phyloP scores from a whole-genome alignment of 2,888 invertebrate species.

The Pandemis corylana region DNA sequence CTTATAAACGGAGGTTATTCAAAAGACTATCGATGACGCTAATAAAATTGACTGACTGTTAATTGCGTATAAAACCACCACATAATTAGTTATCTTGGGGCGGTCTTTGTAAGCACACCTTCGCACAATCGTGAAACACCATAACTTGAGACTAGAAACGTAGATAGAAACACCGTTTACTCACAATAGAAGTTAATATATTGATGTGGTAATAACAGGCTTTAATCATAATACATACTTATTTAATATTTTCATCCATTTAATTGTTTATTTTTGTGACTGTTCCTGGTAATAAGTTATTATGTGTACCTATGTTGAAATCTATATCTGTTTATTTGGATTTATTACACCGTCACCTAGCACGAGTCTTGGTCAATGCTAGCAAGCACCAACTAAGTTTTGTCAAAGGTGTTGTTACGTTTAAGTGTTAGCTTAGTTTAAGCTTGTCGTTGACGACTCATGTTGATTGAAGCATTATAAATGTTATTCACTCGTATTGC shows the following conservation, averaged over 20 bases:
- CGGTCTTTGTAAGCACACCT: slow-evolving; percentile 55
- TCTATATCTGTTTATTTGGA: slow-evolving; percentile 35
- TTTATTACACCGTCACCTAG: slow-evolving; percentile 20
- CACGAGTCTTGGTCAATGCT: slow-evolving; percentile 15
- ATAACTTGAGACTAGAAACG: slow-evolving; percentile 50
- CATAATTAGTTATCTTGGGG: slow-evolving; percentile 52
- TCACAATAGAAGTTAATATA: slow-evolving; percentile 43
- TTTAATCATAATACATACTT: slow-evolving; percentile 15
- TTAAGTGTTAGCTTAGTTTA: neutral
- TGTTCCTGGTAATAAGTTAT: slow-evolving; percentile 22
- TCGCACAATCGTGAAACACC: slow-evolving; percentile 59
- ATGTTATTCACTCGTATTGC: slow-evolving; percentile 67
- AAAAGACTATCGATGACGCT: slow-evolving; percentile 43
- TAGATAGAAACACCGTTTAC: slow-evolving; percentile 52
- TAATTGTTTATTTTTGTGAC: slow-evolving; percentile 29
- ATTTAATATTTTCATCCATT: slow-evolving; percentile 17
- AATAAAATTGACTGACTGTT: slow-evolving; percentile 51
- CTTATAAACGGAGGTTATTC: slow-evolving; percentile 4
- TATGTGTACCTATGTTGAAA: slow-evolving; percentile 30
- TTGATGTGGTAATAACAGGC: slow-evolving; percentile 38
- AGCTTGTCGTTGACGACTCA: slow-evolving; percentile 23
- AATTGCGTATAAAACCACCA: slow-evolving; percentile 57
- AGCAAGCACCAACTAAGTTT: slow-evolving; percentile 9
- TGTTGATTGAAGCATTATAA: slow-evolving; percentile 44
- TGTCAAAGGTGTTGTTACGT: neutral